Conservation (phyloP, 2,888 invertebrate species). For the Troglohyphantes excavatus region DNA sequence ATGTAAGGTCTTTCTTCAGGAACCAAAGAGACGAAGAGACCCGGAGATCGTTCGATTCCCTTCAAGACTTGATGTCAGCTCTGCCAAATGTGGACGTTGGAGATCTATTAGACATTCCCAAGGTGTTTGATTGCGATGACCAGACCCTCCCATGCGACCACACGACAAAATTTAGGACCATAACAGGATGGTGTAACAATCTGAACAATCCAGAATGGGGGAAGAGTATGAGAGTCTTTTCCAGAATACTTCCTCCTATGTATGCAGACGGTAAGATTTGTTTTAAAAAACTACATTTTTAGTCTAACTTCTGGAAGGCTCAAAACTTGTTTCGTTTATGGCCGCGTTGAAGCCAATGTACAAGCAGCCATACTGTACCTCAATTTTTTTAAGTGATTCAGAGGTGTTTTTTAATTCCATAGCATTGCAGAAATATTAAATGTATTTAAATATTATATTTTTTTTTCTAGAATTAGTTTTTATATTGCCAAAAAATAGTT, state of each 20-base stretch:
- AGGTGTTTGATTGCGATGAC: slow-evolving; percentile 85
- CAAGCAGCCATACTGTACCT: no score
- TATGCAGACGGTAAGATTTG: slow-evolving; percentile 90
- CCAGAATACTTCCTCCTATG: slow-evolving; percentile 90
- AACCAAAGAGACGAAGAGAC: slow-evolving; percentile 72
- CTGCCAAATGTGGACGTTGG: slow-evolving; percentile 83
- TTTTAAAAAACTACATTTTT: background rate
- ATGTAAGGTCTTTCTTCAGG: slow-evolving; percentile 49
- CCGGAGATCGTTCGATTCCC: slow-evolving; percentile 80
- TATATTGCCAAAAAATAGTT: background rate
- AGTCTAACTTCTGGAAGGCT: no score
- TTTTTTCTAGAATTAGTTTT: background rate
- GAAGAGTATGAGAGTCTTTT: slow-evolving; percentile 93
- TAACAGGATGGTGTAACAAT: slow-evolving; percentile 94
- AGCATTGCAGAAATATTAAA: no score
- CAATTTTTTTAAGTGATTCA: no score
- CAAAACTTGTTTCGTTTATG: no score
- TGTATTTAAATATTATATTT: background rate
- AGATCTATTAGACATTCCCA: slow-evolving; percentile 83
- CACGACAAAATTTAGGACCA: slow-evolving; percentile 85
- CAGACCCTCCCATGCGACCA: slow-evolving; percentile 88
- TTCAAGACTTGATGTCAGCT: slow-evolving; percentile 83
- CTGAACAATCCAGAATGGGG: slow-evolving; percentile 91
- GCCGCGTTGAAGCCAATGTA: no score
- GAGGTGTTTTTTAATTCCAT: no score